A percentile compares a stretch with the other conserved stretches of the same genome.
Conservation (phyloP, 2,888 invertebrate species). For the Cheilosia soror region DNA sequence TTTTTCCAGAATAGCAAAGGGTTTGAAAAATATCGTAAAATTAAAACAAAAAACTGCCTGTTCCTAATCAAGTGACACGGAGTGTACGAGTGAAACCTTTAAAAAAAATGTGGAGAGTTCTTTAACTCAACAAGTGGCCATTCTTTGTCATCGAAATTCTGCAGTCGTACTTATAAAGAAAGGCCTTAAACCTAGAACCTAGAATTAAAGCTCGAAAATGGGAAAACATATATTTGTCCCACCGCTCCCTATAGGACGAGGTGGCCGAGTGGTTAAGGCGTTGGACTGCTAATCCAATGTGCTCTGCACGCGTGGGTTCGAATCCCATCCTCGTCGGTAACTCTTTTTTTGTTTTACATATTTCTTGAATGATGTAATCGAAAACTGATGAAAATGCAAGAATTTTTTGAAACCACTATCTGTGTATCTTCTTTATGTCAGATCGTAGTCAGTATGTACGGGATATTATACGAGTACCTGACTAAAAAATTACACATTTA, state of each 20-base stretch:
- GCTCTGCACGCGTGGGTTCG: constrained; percentile 94
- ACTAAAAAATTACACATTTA: too few relatives aligned
- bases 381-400: neutral
- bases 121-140: too few relatives aligned
- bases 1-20: too few relatives aligned
- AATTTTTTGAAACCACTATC: too few relatives aligned
- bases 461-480: too few relatives aligned
- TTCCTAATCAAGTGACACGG: too few relatives aligned
- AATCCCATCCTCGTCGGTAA: constrained; percentile 90
- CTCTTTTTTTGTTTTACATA: neutral
- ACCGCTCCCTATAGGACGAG: constrained; percentile 85
- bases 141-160: neutral
- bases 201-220: neutral
- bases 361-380: neutral
- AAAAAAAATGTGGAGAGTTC: too few relatives aligned
- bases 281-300: constrained; percentile 94
- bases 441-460: too few relatives aligned
- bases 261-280: constrained; percentile 94
- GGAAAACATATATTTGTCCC: constrained; percentile 44
- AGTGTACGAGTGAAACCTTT: too few relatives aligned
- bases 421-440: too few relatives aligned
- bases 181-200: constrained; percentile 2
- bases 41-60: too few relatives aligned
- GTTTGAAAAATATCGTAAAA: too few relatives aligned
- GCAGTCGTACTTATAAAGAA: neutral